Conservation (phyloP, 2,113 vertebrate genomes). For the Ceyx cyanopectus region DNA sequence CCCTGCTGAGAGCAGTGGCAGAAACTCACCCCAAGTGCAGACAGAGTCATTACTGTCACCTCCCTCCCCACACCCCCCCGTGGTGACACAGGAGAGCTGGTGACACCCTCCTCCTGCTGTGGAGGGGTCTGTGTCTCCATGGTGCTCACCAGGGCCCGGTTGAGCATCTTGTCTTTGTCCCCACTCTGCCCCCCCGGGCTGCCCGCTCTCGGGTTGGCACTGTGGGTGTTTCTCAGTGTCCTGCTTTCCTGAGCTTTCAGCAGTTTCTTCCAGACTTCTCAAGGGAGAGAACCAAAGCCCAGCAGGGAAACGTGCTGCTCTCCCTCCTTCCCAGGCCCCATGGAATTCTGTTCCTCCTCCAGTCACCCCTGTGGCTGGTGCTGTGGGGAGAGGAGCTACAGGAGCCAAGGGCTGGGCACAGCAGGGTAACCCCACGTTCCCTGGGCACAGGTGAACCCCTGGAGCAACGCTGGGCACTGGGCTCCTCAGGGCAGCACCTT, state of each 20-base stretch:
- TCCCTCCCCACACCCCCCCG: not conserved
- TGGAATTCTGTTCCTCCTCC: not conserved
- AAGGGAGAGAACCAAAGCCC: not conserved
- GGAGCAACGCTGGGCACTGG: rapidly evolving
- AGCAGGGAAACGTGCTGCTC: not conserved
- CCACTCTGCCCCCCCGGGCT: not conserved
- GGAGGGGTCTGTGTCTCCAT: not conserved
- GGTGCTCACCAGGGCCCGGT: not conserved
- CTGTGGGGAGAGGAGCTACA: not conserved
- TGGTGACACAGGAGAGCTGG: not conserved
- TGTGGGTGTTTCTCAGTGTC: not conserved
- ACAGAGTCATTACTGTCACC: not conserved
- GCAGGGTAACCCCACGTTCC: not conserved
- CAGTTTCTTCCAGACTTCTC: not conserved
- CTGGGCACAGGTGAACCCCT: not conserved
- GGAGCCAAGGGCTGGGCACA: not conserved
- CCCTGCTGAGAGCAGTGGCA: not conserved
- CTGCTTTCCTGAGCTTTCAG: not conserved
- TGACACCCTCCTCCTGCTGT: not conserved
- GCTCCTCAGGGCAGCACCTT: not conserved
- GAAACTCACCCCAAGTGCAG: not conserved
- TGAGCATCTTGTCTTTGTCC: not conserved
- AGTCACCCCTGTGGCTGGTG: not conserved
- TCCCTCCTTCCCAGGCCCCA: not conserved
- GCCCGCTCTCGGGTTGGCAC: not conserved